Percentiles rank a stretch among this genome's conserved stretches.
phyloP scores from a whole-genome alignment of 2,113 vertebrate species.

The Cariama cristata region DNA sequence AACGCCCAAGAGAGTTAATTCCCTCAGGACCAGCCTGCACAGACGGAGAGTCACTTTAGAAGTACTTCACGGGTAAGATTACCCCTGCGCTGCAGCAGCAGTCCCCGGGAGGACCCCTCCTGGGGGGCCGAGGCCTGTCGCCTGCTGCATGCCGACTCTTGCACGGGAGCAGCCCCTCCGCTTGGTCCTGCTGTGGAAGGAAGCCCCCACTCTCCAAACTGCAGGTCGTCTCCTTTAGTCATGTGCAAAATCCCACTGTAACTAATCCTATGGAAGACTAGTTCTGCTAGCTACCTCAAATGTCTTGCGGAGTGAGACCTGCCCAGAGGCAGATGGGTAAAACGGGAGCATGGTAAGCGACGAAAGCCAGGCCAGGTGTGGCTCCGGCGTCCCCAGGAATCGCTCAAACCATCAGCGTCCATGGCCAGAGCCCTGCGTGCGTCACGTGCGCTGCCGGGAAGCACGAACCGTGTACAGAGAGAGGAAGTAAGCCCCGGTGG shows the following conservation, averaged over 20 bases:
- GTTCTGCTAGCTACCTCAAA: conserved; percentile 32
- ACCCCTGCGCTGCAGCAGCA: background rate
- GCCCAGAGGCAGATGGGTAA: background rate
- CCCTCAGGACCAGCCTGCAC: background rate
- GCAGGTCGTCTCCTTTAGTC: background rate
- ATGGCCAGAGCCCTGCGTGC: rapidly evolving
- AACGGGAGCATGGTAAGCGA: background rate
- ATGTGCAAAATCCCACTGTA: background rate
- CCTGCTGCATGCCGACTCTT: too few relatives aligned
- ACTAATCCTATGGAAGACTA: rapidly evolving
- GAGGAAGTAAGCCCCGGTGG: rapidly evolving
- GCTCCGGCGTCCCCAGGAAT: rapidly evolving
- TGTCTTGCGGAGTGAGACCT: background rate
- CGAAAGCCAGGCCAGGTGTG: background rate
- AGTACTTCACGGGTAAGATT: background rate
- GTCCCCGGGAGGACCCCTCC: rapidly evolving
- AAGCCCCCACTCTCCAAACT: background rate
- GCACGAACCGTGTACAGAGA: rapidly evolving
- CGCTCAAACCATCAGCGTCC: rapidly evolving
- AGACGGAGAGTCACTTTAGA: background rate
- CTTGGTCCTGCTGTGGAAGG: background rate
- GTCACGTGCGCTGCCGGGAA: rapidly evolving
- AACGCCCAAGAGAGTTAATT: rapidly evolving
- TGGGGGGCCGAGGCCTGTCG: rapidly evolving
- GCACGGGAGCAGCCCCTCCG: background rate